Evolutionary conservation across 2,888 invertebrate species (phyloP).

Genomic region (Caenorhabditis auriculariae): DNA sequence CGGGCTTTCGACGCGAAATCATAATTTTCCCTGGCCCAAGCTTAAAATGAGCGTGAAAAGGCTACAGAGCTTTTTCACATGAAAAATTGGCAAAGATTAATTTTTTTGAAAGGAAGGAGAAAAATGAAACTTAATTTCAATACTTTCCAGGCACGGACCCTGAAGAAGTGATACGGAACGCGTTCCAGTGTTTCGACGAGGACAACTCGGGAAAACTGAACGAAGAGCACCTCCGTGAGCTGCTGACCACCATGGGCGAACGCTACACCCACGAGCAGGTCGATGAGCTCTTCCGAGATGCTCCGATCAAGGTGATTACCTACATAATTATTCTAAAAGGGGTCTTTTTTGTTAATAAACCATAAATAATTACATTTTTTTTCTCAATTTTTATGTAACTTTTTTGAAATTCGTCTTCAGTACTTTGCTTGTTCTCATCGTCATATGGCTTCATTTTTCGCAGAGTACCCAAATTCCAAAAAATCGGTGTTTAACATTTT

Average conservation of each 20-base stretch:
- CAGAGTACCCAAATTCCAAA: too few species aligned
- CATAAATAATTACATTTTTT: background rate
- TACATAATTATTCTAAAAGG: background rate
- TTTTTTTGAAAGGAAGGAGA: too few species aligned
- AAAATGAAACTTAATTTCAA: too few species aligned
- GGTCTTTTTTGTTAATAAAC: background rate
- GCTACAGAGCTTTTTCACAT: too few species aligned
- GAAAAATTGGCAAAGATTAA: too few species aligned
- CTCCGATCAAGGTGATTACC: conserved; percentile 78
- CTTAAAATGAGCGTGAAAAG: too few species aligned
- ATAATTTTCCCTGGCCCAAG: too few species aligned
- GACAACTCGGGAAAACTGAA: conserved; percentile 80
- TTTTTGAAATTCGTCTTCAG: too few species aligned
- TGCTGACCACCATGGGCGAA: conserved; percentile 88
- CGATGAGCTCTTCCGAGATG: conserved; percentile 97
- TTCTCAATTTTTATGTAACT: background rate
- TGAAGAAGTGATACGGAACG: conserved; percentile 83
- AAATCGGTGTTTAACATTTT: too few species aligned
- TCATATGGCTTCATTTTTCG: too few species aligned
- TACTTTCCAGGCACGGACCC: conserved; percentile 83
- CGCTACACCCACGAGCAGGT: conserved; percentile 68
- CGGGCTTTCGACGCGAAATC: too few species aligned
- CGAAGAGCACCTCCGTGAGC: conserved; percentile 83
- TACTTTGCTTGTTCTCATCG: too few species aligned
- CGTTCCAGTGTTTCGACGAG: conserved; percentile 98